phyloP scores from a whole-genome alignment of 2,797 vertebrate genomes.

The Euthynnus affinis region DNA sequence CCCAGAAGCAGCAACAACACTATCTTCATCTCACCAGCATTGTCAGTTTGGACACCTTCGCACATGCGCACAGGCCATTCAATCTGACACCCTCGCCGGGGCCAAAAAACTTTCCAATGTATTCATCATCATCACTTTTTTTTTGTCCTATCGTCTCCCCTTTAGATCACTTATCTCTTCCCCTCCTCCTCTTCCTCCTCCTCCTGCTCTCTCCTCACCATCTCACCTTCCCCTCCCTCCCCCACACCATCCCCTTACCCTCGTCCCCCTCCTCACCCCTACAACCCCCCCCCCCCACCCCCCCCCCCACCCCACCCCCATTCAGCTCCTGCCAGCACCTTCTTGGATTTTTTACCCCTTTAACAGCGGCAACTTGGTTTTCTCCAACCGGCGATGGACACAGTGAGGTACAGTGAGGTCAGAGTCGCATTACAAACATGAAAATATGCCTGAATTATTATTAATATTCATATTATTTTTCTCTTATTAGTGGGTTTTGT shows the following conservation, averaged over 20 bases:
- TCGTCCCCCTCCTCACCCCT: constrained; percentile 50
- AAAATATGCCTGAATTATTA: background rate
- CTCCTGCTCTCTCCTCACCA: constrained; percentile 79
- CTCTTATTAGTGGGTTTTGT: background rate
- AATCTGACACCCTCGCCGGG: constrained; percentile 99
- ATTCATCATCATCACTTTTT: constrained; percentile 96
- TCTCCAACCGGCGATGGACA: constrained; percentile 84
- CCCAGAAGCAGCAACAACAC: constrained; percentile 98
- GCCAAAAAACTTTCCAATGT: constrained; percentile 99
- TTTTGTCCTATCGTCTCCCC: constrained; percentile 93
- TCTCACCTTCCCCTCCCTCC: constrained; percentile 66
- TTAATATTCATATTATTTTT: background rate
- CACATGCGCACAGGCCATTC: constrained; percentile 99
- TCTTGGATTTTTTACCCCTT: constrained; percentile 87
- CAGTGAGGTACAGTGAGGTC: constrained; percentile 81
- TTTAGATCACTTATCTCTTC: constrained; percentile 95
- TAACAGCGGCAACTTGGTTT: constrained; percentile 88
- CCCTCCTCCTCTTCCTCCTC: constrained; percentile 88
- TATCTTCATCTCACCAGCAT: constrained; percentile 99
- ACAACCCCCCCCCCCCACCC: constrained; percentile 30
- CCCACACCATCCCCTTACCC: constrained; percentile 52
- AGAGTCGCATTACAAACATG: constrained; percentile 78
- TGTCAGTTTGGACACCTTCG: constrained; percentile 99
- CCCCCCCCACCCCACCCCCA: constrained; percentile 52
- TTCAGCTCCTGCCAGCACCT: constrained; percentile 77